Base-by-base conservation (phyloP, 2,797 vertebrate genomes). In the Carapus acus region DNA sequence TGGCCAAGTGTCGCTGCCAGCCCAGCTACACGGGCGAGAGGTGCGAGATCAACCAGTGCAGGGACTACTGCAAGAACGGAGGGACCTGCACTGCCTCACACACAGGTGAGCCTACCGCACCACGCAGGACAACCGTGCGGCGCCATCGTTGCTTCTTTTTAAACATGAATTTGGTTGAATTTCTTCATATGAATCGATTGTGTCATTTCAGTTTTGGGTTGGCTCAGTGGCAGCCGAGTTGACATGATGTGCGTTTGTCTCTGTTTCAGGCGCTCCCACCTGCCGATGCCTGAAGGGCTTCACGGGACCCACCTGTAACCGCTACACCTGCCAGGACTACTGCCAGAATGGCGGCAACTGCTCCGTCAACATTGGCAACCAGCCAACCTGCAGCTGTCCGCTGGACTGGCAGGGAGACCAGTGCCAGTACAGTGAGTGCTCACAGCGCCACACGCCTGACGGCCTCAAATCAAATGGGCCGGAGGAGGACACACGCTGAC, bases 401-500 rank as follows among this genome's bases (percentile, higher is more conserved):
- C 42, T 80, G 0, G 82, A 83, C 50, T 94, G 87, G 85, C 85
- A 85, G 39, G 95, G 94, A 3, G 94, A 96, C 85, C 90, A 89
- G 77, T 98, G 95, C 87, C 93, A 96, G 80, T 96, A 90, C 88
- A 89, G 94, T 97, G 81, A 93, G 95, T 92, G 65, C n/a, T 27
- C 0, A 17, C 24, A 43, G 31, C 12, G 12, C 31, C 6, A 33
- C 12, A 13, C 14, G 3, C 31, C n/a, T n/a, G n/a, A n/a, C n/a
- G n/a, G n/a, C n/a, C n/a, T n/a, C n/a, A n/a, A n/a, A n/a, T n/a
- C n/a, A n/a, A n/a, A n/a, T n/a, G n/a, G n/a, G n/a, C n/a, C n/a
- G n/a, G n/a, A n/a, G n/a, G n/a, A n/a, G n/a, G n/a, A n/a, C n/a
- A n/a, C n/a, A n/a, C n/a, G n/a, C n/a, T n/a, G n/a, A n/a, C n/a